Evolutionary conservation across 53 echinoderm and acorn worm species (phyloP).

Genomic region (Apostichopus leukothele): DNA sequence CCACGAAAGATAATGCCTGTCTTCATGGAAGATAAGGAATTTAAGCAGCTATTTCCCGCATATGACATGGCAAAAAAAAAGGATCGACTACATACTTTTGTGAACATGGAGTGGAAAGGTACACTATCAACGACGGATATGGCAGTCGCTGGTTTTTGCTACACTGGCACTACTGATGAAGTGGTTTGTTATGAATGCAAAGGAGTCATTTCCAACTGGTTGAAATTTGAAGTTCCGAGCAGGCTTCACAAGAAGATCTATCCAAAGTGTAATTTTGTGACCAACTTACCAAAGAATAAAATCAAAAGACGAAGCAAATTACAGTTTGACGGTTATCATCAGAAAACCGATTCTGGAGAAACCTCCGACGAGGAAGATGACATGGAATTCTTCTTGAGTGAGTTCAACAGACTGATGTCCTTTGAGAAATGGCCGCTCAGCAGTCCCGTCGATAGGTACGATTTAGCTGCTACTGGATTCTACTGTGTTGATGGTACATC

Average conservation of each 20-base stretch:
- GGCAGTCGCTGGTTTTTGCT: not conserved
- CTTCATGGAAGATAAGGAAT: no score
- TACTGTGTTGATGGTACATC: not conserved
- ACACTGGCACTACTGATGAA: not conserved
- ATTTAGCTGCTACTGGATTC: constrained; percentile 8
- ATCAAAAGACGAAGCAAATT: no score
- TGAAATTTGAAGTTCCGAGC: not conserved
- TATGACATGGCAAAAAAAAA: no score
- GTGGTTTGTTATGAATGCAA: not conserved
- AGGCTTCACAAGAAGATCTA: not conserved
- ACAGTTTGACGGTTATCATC: not conserved
- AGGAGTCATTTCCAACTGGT: not conserved
- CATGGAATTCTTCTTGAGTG: not conserved
- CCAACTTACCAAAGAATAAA: not conserved
- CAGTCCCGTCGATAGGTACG: constrained; percentile 1
- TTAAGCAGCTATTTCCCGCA: no score
- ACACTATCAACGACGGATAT: not conserved
- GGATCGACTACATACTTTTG: not conserved
- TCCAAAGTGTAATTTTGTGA: not conserved
- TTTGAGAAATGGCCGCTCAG: not conserved
- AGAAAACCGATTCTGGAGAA: not conserved
- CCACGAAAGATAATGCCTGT: no score
- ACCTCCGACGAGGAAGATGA: not conserved
- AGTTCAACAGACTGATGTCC: constrained; percentile 4
- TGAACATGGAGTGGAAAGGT: not conserved